Evolutionary conservation across 2,888 invertebrate species (phyloP), one percentile per base, ranked within the genome.

Genomic region (Anticlea derivata): DNA sequence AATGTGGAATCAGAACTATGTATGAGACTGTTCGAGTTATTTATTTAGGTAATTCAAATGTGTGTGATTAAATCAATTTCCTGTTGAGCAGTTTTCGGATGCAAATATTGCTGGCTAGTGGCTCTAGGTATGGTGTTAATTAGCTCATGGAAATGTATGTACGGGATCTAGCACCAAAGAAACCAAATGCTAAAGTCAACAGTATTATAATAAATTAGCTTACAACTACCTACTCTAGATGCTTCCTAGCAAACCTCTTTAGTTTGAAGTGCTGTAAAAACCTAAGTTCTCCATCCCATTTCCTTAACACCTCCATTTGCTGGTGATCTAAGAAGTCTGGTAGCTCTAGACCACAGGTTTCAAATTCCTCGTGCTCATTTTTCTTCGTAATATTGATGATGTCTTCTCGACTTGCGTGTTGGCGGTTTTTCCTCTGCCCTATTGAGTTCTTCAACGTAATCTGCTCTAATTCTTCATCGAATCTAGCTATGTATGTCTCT

Each of bases 381-480:
- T 96, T 93, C 58, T 94, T 91, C 0, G 95, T 96, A 66, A 96
- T 93, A 66, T 93, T 93, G 34, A 97, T 94, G 6, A 95, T 92
- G 79, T 96, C 95, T 79, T 96, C 94, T 52, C 97, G 92, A 60
- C 94, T 94, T 0, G 94, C 95, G 80, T 97, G 96, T 70, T 97
- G 97, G 7, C 94, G 91, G 61, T 93, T 94, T 64, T 93, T 94
- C 41, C 96, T 92, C 48, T 94, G 93, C 0, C 95, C 95, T 23
- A 97, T 93, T 0, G 95, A 94, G 71, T 96, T 95, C 71, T 96
- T 96, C 8, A 96, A 81, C 7, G 91, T 83, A 58, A 97, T 97
- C 76, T 96, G 95, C 65, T 94, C 94, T 26, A 96, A 75, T 80
- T 97, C 96, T 33, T 95, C 95, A 53, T 95, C 93, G 78, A 96